These are phyloP conservation scores for Eulithis testata DNA, from an alignment of 2,888 invertebrate genomes.

Conservation along the genomic window DNA sequence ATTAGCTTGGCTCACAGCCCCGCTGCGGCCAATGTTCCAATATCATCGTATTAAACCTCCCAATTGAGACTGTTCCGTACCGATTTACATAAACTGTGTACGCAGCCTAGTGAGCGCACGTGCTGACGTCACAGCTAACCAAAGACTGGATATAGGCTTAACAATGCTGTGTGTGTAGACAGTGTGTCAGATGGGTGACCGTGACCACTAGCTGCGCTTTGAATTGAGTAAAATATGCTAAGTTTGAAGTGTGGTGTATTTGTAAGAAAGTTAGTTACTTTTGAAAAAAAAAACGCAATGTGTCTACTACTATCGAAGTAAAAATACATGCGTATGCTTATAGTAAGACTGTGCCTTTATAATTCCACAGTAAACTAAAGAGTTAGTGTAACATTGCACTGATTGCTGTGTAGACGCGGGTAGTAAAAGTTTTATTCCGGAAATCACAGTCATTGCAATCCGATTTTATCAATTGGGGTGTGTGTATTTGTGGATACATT, in stretches of 20 bases:
- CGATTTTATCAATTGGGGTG: constrained; percentile 35
- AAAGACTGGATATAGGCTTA: neutral
- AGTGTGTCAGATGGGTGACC: too few species aligned
- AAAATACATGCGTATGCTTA: too few species aligned
- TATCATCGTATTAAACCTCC: constrained; percentile 56
- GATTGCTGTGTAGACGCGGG: constrained; percentile 49
- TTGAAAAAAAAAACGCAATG: too few species aligned
- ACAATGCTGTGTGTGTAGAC: too few species aligned
- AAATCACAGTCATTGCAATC: constrained; percentile 35
- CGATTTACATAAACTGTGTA: constrained; percentile 68
- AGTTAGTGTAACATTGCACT: constrained; percentile 43
- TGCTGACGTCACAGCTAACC: constrained; percentile 34
- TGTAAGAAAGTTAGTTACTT: too few species aligned
- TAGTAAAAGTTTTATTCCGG: constrained; percentile 36
- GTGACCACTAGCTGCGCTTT: too few species aligned
- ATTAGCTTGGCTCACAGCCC: constrained; percentile 45
- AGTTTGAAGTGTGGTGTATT: too few species aligned
- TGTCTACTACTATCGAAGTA: neutral
- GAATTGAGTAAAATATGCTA: too few species aligned
- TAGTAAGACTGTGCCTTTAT: too few species aligned
- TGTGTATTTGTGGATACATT: constrained; percentile 28
- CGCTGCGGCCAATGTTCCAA: constrained; percentile 52
- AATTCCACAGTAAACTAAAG: constrained; percentile 15
- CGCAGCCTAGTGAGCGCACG: constrained; percentile 46
- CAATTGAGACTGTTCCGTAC: constrained; percentile 59